Evolutionary conservation across 2,888 invertebrate genomes (phyloP), one percentile per base, ranked within the genome.

Genomic region (Phania funesta): DNA sequence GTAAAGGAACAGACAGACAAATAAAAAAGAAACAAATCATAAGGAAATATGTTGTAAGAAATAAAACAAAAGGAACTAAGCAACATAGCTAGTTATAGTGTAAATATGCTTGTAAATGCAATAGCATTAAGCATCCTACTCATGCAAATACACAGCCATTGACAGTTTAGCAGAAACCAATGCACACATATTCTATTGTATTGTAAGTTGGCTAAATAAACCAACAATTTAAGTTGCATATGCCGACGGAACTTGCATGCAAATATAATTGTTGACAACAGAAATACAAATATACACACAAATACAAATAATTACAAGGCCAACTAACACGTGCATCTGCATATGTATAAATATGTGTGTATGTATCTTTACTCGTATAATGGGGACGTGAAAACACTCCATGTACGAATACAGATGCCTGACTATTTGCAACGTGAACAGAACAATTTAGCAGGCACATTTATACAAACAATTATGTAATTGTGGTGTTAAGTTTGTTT

Each of bases 221-320:
- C 64, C 70, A 74, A 70, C 64, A 70, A 50, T 54, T 77, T 56
- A 41, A 73, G 76, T 54, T 73, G 60, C 67, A 80, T 54, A 73
- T 76, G 46, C 65, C 71, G 70, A 32, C 62, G 44, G 48, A 68
- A 56, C 77, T 50, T 29, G 26, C 22, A 82, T 70, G 50, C 68
- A 82, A 78, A 82, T 78, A 70, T 75, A 46, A 78, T 78, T 82
- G 82, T 78, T 78, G 82, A 78, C 78, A n/a, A n/a, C n/a, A n/a
- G n/a, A n/a, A n/a, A 52, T 11, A 32, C 13, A 46, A 24, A 70
- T 56, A 38, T 44, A 44, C 26, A 58, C 32, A 44, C 7, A 16
- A 35, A 60, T 13, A 22, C 35, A 29, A 38, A 18, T 29, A 29
- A n/a, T n/a, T n/a, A n/a, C n/a, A n/a, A n/a, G n/a, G n/a, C n/a